Conservation (phyloP, 1,140 invertebrate species). For the Aphaenogaster rudis region DNA sequence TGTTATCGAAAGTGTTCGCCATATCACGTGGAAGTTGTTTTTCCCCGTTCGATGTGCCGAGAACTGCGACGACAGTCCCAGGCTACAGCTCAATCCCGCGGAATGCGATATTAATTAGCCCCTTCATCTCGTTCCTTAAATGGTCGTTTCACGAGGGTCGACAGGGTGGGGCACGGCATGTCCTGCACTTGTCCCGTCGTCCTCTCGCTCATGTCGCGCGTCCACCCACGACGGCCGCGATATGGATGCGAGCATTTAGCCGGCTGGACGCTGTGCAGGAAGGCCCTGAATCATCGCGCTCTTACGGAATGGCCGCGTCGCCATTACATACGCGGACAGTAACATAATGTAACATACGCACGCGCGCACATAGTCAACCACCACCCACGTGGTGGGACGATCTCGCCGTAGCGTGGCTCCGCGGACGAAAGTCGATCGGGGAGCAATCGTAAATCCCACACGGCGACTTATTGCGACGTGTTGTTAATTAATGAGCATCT, state of each 20-base stretch:
- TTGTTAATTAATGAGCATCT: conserved; percentile 40
- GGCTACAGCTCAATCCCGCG: conserved; percentile 46
- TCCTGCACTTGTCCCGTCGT: conserved; percentile 83
- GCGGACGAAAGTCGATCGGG: conserved; percentile 41
- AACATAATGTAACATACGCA: conserved; percentile 57
- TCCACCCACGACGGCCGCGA: conserved; percentile 83
- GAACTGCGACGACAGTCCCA: neutral
- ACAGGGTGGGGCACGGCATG: conserved; percentile 72
- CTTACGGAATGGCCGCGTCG: conserved; percentile 50
- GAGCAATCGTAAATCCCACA: conserved; percentile 13
- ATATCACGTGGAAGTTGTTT: neutral
- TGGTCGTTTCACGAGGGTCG: conserved; percentile 76
- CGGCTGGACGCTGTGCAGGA: conserved; percentile 74
- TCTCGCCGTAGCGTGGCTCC: conserved; percentile 17
- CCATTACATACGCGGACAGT: conserved; percentile 59
- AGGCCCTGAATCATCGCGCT: conserved; percentile 79
- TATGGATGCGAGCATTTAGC: conserved; percentile 85
- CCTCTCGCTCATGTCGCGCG: conserved; percentile 82
- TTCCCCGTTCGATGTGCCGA: neutral
- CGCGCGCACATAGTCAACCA: conserved; percentile 12
- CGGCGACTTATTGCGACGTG: neutral
- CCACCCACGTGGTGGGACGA: conserved; percentile 78
- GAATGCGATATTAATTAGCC: conserved; percentile 59
- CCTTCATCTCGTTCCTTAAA: conserved; percentile 44
- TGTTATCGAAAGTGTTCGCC: neutral